A percentile compares a stretch with the other conserved stretches of the same genome.
Evolutionary conservation across 1,140 invertebrate species (phyloP).

Genomic region (Conopomorpha cramerella): DNA sequence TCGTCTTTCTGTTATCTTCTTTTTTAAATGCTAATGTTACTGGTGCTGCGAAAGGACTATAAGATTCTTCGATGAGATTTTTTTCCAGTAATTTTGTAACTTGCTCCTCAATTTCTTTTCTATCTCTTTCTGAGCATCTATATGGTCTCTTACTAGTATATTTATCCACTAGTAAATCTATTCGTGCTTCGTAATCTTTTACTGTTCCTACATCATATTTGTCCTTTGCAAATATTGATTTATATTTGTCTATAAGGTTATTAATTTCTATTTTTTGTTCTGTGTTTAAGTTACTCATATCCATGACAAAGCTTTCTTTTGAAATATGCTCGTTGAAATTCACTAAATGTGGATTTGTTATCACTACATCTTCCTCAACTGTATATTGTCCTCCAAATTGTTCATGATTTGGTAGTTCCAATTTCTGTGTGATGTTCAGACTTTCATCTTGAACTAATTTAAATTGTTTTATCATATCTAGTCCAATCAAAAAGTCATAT

Average conservation of each 20-base stretch:
- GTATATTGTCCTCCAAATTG: constrained; percentile 24
- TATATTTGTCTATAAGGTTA: too few relatives aligned
- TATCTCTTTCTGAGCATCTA: constrained; percentile 25
- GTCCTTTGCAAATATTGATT: constrained; percentile 5
- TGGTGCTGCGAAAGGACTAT: too few relatives aligned
- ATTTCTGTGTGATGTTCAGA: constrained; percentile 8
- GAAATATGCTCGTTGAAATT: too few relatives aligned
- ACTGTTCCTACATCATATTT: constrained; percentile 4
- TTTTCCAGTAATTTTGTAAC: constrained; percentile 24
- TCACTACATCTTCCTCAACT: constrained; percentile 13
- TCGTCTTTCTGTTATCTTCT: background rate
- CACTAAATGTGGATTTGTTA: background rate
- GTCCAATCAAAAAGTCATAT: too few relatives aligned
- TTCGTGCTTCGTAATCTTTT: too few relatives aligned
- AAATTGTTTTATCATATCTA: constrained; percentile 11
- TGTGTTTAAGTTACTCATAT: constrained; percentile 15
- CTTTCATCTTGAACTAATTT: constrained; percentile 10
- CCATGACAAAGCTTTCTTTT: constrained; percentile 6
- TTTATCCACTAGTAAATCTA: constrained; percentile 25
- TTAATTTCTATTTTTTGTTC: too few relatives aligned
- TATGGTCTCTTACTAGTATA: constrained; percentile 29
- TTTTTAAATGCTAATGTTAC: constrained; percentile 12
- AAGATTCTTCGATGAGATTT: constrained; percentile 31
- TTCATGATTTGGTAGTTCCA: constrained; percentile 4
- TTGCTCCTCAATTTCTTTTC: constrained; percentile 31